These are phyloP conservation scores for Somateria mollissima DNA, from an alignment of 2,797 vertebrate genomes.

Conservation along the genomic window DNA sequence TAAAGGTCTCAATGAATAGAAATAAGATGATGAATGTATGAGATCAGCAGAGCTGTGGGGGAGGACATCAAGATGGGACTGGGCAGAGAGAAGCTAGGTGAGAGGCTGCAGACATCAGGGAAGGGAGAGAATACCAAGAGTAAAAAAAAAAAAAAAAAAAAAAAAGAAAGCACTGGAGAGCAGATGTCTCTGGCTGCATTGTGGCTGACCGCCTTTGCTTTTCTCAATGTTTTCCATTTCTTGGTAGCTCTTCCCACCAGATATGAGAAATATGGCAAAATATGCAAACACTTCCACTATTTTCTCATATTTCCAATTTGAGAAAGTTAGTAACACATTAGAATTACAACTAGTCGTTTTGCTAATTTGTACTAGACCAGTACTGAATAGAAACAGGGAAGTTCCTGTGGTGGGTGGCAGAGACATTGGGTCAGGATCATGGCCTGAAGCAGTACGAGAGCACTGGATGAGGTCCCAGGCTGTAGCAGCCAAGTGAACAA, in stretches of 20 bases:
- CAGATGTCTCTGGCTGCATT: neutral
- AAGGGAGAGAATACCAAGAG: neutral
- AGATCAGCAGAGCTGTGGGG: neutral
- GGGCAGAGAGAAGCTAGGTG: neutral
- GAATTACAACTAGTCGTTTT: neutral
- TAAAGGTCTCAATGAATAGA: neutral
- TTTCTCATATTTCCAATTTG: neutral
- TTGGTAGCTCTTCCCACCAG: neutral
- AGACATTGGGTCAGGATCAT: neutral
- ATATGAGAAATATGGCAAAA: neutral
- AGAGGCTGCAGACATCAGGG: neutral
- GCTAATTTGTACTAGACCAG: neutral
- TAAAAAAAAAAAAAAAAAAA: neutral
- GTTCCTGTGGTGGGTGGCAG: neutral
- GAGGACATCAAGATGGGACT: neutral
- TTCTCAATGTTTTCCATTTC: neutral
- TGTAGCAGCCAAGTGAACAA: neutral
- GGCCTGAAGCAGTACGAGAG: neutral
- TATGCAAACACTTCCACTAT: neutral
- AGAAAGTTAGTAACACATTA: neutral
- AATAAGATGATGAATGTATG: neutral
- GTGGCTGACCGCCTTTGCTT: neutral
- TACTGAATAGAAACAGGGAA: neutral
- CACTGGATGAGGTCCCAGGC: accelerated
- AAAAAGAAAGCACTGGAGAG: neutral